phyloP scores from a whole-genome alignment of 1,140 invertebrate species.

The Cheumatopsyche charites region DNA sequence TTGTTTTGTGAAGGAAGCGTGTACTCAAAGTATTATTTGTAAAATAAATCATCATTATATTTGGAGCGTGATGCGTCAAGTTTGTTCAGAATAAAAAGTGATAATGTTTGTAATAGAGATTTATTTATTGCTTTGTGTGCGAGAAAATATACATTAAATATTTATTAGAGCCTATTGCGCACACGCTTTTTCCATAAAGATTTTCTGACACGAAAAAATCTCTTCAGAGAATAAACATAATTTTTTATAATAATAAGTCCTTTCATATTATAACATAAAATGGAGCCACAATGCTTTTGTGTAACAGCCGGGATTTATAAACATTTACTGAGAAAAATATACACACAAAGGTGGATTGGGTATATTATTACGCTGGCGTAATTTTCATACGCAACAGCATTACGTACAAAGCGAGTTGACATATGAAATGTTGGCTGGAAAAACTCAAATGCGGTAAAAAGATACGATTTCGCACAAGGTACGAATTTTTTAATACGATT shows the following conservation, averaged over 20 bases:
- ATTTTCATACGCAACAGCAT: neutral
- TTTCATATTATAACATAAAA: neutral
- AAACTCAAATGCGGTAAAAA: too few species aligned
- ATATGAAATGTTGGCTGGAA: too few species aligned
- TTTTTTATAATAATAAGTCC: constrained; percentile 9
- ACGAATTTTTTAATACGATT: too few species aligned
- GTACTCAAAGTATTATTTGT: too few species aligned
- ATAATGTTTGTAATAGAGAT: constrained; percentile 3
- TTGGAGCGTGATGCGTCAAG: neutral
- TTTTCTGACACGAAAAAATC: neutral
- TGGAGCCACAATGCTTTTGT: neutral
- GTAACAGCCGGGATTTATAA: neutral
- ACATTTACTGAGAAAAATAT: constrained; percentile 8
- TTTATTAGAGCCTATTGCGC: neutral
- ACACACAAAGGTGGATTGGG: constrained; percentile 3
- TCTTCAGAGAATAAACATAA: neutral
- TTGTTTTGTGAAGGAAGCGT: too few species aligned
- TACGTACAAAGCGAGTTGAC: too few species aligned
- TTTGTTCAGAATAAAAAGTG: constrained; percentile 1
- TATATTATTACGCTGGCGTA: constrained; percentile 5
- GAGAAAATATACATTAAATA: constrained; percentile 1
- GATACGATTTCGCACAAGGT: too few species aligned
- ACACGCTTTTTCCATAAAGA: neutral
- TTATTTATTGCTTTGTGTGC: constrained; percentile 10
- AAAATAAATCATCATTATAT: too few species aligned